Base-by-base conservation (phyloP, 2,113 vertebrate species). In the Himantopus leucocephalus region DNA sequence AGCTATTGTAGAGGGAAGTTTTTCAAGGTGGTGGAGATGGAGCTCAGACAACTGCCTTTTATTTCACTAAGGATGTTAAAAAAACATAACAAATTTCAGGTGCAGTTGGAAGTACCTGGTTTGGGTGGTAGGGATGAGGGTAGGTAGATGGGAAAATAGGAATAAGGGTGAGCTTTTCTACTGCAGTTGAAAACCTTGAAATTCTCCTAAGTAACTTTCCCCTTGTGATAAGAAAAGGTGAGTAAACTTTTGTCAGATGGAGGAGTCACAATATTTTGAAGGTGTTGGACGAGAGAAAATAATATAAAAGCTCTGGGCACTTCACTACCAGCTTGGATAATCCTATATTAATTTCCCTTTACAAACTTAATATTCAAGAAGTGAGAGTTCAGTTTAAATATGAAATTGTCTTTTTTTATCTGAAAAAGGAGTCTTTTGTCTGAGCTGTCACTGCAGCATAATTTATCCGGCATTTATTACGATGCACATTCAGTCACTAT, bases 371-470 rank as follows among this genome's bases (percentile, higher is more conserved):
- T 90, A 73, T 96, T 95, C 52, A 88, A 37, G 85, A 98, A 97
- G 63, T 87, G 63, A 96, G 74, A 97, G 74, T 95, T 97, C 67
- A 90, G 53, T 82, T 96, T 88, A 97, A 97, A 91, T 96, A 95
- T 92, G 87, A 97, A 98, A 96, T 78, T 14, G n/a, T 34, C 20
- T 85, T 82, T 95, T 94, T 86, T 82, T 34, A 52, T 73, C 18
- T 76, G 41, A 80, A 94, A 91, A 89, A 87, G 17, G n/a, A 73
- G 27, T 88, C 88, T 86, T 97, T 98, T 98, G 89, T 97, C 87
- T 94, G 70, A 94, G 87, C 74, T 97, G 95, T 94, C 95, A 95
- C 34, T 45, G 86, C 50, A 45, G 77, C 74, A 95, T 91, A 90
- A 88, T 87, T 96, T 95, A 75, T 85, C 92, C 91, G 96, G 66